These are phyloP conservation scores for Hyla sarda DNA, from an alignment of 2,113 vertebrate species.

Conservation along the genomic window DNA sequence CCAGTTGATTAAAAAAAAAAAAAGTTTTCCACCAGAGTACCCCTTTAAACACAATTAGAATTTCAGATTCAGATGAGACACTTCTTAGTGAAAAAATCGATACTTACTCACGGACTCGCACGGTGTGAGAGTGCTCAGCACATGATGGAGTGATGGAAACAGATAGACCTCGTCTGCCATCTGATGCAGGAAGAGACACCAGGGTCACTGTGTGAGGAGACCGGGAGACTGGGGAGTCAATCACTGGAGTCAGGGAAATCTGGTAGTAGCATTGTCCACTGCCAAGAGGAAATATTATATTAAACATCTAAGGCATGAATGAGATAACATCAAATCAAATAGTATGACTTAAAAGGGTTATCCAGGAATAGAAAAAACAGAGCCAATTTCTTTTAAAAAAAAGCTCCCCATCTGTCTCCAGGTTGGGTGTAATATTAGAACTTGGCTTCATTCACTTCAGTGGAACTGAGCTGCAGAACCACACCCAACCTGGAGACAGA, in stretches of 20 bases:
- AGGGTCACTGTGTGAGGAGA: conserved; percentile 97
- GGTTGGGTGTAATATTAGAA: no score
- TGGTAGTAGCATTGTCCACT: conserved; percentile 96
- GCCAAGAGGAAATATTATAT: not conserved
- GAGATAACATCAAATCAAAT: not conserved
- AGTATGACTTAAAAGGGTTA: no score
- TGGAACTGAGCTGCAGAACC: no score
- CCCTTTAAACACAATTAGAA: not conserved
- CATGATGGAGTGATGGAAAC: conserved; percentile 87
- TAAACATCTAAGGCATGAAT: not conserved
- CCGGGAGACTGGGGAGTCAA: conserved; percentile 83
- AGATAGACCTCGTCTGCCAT: conserved; percentile 89
- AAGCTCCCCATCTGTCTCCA: no score
- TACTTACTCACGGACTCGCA: conserved; percentile 92
- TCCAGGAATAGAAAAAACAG: no score
- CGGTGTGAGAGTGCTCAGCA: conserved; percentile 81
- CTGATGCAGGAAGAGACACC: conserved; percentile 91
- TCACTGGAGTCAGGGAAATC: conserved; percentile 89
- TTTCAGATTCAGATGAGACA: not conserved
- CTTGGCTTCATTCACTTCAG: no score
- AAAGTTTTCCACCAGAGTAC: no score
- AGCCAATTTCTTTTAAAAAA: no score
- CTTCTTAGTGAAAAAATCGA: not conserved
- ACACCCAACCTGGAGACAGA: no score
- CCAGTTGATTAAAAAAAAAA: no score